phyloP scores from a whole-genome alignment of 1,140 invertebrate species.

The Araneus ventricosus region DNA sequence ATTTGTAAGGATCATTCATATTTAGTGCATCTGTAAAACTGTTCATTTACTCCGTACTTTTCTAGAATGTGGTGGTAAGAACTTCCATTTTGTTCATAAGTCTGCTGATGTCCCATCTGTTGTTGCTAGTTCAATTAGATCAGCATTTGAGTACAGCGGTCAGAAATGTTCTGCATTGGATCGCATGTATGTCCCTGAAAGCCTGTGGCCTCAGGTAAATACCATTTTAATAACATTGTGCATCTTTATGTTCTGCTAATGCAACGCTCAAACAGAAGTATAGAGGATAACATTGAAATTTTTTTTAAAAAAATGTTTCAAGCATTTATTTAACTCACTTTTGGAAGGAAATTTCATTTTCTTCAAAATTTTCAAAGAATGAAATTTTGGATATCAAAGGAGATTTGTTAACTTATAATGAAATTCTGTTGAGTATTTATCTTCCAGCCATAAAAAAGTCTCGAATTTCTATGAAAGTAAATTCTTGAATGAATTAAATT shows the following conservation, averaged over 20 bases:
- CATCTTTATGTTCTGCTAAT: not conserved
- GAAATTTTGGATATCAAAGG: too few species aligned
- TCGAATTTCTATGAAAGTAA: too few species aligned
- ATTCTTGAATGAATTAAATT: too few species aligned
- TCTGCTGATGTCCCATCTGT: slow-evolving; percentile 92
- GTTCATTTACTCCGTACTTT: slow-evolving; percentile 76
- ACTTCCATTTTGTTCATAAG: slow-evolving; percentile 98
- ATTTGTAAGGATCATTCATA: not conserved
- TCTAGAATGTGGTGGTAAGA: slow-evolving; percentile 99
- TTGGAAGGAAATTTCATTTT: too few species aligned
- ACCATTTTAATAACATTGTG: not conserved
- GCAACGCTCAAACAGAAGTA: not conserved
- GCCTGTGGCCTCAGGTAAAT: slow-evolving; percentile 87
- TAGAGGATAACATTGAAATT: not conserved
- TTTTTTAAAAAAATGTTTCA: too few species aligned
- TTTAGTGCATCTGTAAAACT: too few species aligned
- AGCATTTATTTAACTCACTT: too few species aligned
- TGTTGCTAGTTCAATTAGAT: slow-evolving; percentile 90
- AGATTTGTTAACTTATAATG: too few species aligned
- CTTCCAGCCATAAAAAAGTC: too few species aligned
- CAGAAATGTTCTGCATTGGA: slow-evolving; percentile 99
- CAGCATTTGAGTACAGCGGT: slow-evolving; percentile 96
- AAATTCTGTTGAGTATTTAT: too few species aligned
- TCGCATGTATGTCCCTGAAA: slow-evolving; percentile 95
- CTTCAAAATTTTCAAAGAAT: too few species aligned